phyloP scores from a whole-genome alignment of 2,113 vertebrate species.

The Ornithorhynchus anatinus region DNA sequence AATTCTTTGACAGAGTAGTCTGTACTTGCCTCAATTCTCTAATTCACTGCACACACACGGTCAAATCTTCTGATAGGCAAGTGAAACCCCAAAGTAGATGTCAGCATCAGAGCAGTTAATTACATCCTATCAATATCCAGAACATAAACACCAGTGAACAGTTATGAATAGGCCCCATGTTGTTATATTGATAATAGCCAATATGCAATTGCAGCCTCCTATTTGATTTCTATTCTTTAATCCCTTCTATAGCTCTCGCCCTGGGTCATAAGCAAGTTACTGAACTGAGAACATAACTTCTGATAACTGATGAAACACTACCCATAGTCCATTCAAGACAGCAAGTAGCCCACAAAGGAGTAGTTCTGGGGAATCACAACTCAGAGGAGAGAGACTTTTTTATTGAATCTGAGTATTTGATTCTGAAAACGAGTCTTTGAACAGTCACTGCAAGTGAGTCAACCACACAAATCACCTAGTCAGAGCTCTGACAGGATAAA shows the following conservation, averaged over 20 bases:
- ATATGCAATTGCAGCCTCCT: neutral
- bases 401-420: neutral
- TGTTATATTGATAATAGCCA: too few relatives aligned
- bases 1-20: too few relatives aligned
- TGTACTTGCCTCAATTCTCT: too few relatives aligned
- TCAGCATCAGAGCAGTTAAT: too few relatives aligned
- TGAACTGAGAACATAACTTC: neutral
- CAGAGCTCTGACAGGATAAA: constrained; percentile 3
- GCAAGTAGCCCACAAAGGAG: neutral
- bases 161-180: too few relatives aligned
- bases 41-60: too few relatives aligned
- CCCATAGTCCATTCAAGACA: neutral
- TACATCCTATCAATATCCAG: too few relatives aligned
- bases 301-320: neutral
- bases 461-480: constrained; percentile 16
- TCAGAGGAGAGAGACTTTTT: neutral
- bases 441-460: neutral
- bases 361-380: neutral
- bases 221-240: neutral
- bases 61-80: too few relatives aligned
- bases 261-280: neutral
- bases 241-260: neutral
- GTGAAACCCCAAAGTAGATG: too few relatives aligned
- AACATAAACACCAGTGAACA: too few relatives aligned
- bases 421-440: constrained; percentile 2